Conservation (phyloP, 2,113 vertebrate genomes). For the Clarias gariepinus region DNA sequence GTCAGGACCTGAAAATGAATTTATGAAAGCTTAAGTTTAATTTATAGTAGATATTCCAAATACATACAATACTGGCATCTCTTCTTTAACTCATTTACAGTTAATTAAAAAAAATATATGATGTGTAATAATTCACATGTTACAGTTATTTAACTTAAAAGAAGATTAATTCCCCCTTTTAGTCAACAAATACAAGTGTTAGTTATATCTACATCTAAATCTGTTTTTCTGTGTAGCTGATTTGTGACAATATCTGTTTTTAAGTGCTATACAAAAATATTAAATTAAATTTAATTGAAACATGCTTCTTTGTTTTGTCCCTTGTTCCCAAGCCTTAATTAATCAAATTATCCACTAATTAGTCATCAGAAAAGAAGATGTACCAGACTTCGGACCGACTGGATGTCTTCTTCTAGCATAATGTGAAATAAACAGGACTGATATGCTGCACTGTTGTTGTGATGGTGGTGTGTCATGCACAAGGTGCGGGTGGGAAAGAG, state of each 20-base stretch:
- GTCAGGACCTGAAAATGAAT: neutral
- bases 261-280: neutral
- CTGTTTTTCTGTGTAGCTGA: neutral
- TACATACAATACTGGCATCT: neutral
- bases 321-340: neutral
- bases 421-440: neutral
- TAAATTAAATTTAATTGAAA: neutral
- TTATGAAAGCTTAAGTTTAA: too few species aligned
- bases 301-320: neutral
- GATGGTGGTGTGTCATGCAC: constrained; percentile 27
- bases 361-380: neutral
- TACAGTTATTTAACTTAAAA: neutral
- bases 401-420: neutral
- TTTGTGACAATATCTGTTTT: neutral
- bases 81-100: neutral
- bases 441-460: neutral
- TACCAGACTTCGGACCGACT: neutral
- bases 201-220: neutral
- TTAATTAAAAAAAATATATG: neutral
- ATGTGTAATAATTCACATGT: neutral
- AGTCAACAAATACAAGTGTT: too few species aligned
- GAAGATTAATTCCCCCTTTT: neutral
- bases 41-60: neutral
- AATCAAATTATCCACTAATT: constrained; percentile 2
- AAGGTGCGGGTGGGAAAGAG: constrained; percentile 31